Evolutionary conservation across 2,797 vertebrate genomes (phyloP), one percentile per base, ranked within the genome.

Genomic region (Dryobates pubescens): DNA sequence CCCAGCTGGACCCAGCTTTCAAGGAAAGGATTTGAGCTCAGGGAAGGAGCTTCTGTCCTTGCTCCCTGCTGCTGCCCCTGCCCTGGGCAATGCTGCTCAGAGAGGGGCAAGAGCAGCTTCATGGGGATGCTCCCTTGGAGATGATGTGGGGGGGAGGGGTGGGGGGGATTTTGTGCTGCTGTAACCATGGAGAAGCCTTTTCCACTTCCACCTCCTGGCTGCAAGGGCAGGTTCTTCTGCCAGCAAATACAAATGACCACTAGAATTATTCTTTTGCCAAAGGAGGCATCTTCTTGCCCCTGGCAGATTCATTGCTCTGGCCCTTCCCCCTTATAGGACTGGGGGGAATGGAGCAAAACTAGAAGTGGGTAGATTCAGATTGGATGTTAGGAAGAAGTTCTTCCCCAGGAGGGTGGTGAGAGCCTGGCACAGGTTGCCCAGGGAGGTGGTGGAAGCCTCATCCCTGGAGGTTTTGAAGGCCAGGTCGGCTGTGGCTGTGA

Each of bases 41-140:
- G 45, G 71, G 30, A 41, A 14, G 15, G 7, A 74, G 41, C 22
- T 17, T 4, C 32, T 24, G 22, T 43, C 49, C 49, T 51, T 51
- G 49, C 17, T 15, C 5, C 36, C n/a, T 7, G 57, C 57, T 17
- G 41, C 75, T 38, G 69, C 0, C n/a, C 22, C 58, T 62, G 62
- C 34, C 41, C 2, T 6, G 7, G 17, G 27, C 53, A 5, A 0
- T 1, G 23, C 12, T 0, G 10, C 10, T 30, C 9, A 1, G 45
- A 15, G 45, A 17, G 32, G 59, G 41, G 16, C 20, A 11, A 22
- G 49, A 62, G 78, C 41, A 18, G 36, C 83, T 29, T 22, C 49
- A 4, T 62, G 34, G 22, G n/a, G 15, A 20, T 6, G 47, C 61
- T 32, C 4, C 4, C 2, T 10, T 5, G 34, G 15, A 20, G 38